Evolutionary conservation across 1,140 invertebrate genomes (phyloP), one percentile per base, ranked within the genome.

Genomic region (Conus ventricosus): DNA sequence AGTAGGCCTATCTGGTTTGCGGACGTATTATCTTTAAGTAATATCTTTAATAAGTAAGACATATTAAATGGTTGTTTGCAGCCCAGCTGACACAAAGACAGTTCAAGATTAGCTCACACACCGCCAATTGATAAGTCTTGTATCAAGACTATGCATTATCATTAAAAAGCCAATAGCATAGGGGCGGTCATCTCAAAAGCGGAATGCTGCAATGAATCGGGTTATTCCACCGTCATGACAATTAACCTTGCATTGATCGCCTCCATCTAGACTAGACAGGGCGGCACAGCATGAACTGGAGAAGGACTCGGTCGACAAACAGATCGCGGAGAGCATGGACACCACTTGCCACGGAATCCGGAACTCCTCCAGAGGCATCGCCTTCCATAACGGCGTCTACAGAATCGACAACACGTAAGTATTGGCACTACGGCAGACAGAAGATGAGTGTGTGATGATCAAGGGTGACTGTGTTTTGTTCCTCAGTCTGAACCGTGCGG

Each of bases 371-470:
- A 95, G 97, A 91, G 98, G 97, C 23, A 97, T 98, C 88, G 97
- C 98, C 92, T 98, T 97, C 94, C 98, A 97, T 95, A 97, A 97
- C 81, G 98, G 98, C 87, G 98, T 99, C 90, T 97, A 99, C 95
- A 97, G 97, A 95, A 97, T 97, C 92, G 97, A 98, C 96, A 97
- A 97, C 67, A 97, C 97, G 96, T 97, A 96, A 95, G 95, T 95
- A 82, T 23, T 27, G 20, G 71, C 60, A 1, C 67, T 23, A n/a
- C n/a, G 76, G 57, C 85, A 51, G n/a, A 11, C n/a, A 55, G 81
- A 39, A 54, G 39, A 57, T n/a, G 20, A 23, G 20, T 20, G 15
- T 25, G 71, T 78, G 25, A 13, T 78, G 55, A 39, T 82, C 39
- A 80, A 17, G 54, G 11, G 25, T 67, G 67, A 54, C 63, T 20